Evolutionary conservation across 2,888 invertebrate genomes (phyloP).

Genomic region (Caenorhabditis macrosperma): DNA sequence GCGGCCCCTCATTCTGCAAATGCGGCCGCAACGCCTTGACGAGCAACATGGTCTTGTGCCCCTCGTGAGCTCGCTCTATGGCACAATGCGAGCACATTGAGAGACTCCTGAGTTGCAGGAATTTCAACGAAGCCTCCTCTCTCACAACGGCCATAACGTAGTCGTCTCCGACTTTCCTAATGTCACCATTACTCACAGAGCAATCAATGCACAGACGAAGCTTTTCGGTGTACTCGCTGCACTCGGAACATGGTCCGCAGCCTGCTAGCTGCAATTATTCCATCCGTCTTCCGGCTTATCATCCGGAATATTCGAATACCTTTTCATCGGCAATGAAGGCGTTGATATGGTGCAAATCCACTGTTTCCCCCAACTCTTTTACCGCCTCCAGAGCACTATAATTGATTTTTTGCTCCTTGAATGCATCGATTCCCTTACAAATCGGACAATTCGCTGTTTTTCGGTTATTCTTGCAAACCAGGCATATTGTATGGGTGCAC

Average conservation of each 20-base stretch:
- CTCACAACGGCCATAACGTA: neutral
- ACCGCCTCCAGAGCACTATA: neutral
- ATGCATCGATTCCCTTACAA: neutral
- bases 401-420: neutral
- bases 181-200: neutral
- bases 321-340: neutral
- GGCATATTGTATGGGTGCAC: neutral
- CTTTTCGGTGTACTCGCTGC: neutral
- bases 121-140: neutral
- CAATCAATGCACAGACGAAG: slow-evolving; percentile 4
- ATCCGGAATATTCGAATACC: neutral
- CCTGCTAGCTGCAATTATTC: no score
- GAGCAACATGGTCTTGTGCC: neutral
- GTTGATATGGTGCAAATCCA: neutral
- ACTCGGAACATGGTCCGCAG: neutral
- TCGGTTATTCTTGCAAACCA: neutral
- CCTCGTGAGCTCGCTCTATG: neutral
- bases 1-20: neutral
- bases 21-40: neutral
- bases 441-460: neutral
- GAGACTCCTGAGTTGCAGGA: neutral
- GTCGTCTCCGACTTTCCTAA: neutral
- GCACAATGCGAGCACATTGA: neutral
- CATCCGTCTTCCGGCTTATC: neutral
- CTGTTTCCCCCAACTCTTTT: neutral